Evolutionary conservation across 2,113 vertebrate genomes (phyloP).

Genomic region (Dolichotis patagonum): DNA sequence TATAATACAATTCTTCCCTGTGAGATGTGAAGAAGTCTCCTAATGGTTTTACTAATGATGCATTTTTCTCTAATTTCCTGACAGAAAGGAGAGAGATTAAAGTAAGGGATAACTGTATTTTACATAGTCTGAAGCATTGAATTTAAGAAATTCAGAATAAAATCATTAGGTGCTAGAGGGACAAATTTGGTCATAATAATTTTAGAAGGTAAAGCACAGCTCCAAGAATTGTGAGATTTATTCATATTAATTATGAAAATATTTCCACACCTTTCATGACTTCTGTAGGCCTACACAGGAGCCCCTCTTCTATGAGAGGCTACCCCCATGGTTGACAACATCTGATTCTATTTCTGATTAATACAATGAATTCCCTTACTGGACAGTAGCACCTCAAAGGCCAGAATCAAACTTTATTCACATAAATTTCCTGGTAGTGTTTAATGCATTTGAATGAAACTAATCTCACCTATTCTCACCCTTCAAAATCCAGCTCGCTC

Average conservation of each 20-base stretch:
- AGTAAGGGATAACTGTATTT: slow-evolving; percentile 12
- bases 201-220: not conserved
- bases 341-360: not conserved
- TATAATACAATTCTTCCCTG: not conserved
- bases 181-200: not conserved
- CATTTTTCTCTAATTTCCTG: not conserved
- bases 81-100: not conserved
- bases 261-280: not conserved
- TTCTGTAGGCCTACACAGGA: not conserved
- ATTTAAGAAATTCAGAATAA: slow-evolving; percentile 7
- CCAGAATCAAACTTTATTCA: not conserved
- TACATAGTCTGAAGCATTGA: not conserved
- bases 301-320: not conserved
- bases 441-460: not conserved
- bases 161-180: not conserved
- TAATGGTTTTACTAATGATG: not conserved
- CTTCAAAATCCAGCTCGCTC: not conserved
- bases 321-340: not conserved
- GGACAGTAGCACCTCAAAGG: not conserved
- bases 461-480: not conserved
- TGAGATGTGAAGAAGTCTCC: not conserved
- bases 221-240: not conserved
- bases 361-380: not conserved
- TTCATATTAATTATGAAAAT: not conserved
- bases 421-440: not conserved